These are phyloP conservation scores for Drosophila leonis DNA, from an alignment of 2,888 invertebrate species.

Conservation along the genomic window DNA sequence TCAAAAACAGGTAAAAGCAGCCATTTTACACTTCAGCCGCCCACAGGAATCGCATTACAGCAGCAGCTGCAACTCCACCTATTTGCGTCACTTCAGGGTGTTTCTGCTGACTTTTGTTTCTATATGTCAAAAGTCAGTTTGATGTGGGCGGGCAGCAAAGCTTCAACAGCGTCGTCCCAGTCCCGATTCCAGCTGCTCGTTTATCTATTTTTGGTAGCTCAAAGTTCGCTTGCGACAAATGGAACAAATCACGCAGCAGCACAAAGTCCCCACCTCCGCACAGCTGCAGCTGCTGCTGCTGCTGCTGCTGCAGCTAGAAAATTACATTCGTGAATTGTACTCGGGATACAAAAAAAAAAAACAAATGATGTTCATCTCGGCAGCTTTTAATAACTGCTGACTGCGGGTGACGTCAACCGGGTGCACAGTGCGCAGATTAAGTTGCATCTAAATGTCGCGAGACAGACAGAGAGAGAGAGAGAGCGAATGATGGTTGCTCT, in stretches of 20 bases:
- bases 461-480: neutral
- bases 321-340: slow-evolving; percentile 12
- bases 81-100: slow-evolving; percentile 37
- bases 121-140: slow-evolving; percentile 54
- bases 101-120: slow-evolving; percentile 15
- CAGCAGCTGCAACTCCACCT: slow-evolving; percentile 10
- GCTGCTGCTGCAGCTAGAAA: neutral
- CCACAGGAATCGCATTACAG: slow-evolving; percentile 10
- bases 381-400: slow-evolving; percentile 11
- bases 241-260: slow-evolving; percentile 9
- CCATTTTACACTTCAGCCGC: slow-evolving; percentile 25
- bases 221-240: slow-evolving; percentile 39
- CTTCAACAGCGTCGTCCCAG: slow-evolving; percentile 8
- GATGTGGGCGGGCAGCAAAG: slow-evolving; percentile 22
- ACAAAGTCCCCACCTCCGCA: neutral
- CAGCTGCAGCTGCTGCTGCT: neutral
- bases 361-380: slow-evolving; percentile 2
- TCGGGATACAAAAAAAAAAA: slow-evolving; percentile 9
- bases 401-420: slow-evolving; percentile 5
- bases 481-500: slow-evolving; percentile 1
- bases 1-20: slow-evolving; percentile 14
- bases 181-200: slow-evolving; percentile 6
- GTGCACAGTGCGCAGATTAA: slow-evolving; percentile 26
- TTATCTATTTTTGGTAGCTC: slow-evolving; percentile 57
- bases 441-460: slow-evolving; percentile 55